These are phyloP conservation scores for Ganaspis sp. DNA, from an alignment of 1,140 invertebrate species.

Conservation along the genomic window DNA sequence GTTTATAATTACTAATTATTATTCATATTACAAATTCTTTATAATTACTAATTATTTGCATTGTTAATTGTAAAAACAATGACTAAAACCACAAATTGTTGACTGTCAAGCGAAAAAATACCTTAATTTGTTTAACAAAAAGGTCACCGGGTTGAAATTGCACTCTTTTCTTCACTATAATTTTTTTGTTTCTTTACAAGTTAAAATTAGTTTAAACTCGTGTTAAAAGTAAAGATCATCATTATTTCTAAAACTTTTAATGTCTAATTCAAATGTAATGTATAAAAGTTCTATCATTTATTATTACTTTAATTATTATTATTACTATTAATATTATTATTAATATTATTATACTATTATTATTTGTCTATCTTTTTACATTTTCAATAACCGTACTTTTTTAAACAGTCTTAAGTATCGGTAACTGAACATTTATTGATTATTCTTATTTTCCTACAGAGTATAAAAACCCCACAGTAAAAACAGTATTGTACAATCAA, in stretches of 20 bases:
- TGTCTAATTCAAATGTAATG: constrained; percentile 4
- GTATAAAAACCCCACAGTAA: neutral
- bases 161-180: no score
- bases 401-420: constrained; percentile 29
- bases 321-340: neutral
- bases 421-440: constrained; percentile 13
- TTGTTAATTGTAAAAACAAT: no score
- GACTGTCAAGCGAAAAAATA: no score
- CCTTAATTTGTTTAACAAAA: neutral
- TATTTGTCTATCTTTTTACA: neutral
- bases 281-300: constrained; percentile 20
- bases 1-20: no score
- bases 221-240: neutral
- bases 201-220: neutral
- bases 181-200: no score
- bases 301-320: neutral
- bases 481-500: neutral
- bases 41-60: no score
- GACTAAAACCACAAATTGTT: no score
- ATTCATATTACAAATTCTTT: no score
- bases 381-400: constrained; percentile 26
- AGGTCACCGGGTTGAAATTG: no score
- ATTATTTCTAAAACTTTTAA: neutral
- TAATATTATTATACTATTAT: neutral
- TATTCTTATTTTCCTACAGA: neutral